phyloP scores from a whole-genome alignment of 2,797 vertebrate species.

The Adrianichthys oophorus region DNA sequence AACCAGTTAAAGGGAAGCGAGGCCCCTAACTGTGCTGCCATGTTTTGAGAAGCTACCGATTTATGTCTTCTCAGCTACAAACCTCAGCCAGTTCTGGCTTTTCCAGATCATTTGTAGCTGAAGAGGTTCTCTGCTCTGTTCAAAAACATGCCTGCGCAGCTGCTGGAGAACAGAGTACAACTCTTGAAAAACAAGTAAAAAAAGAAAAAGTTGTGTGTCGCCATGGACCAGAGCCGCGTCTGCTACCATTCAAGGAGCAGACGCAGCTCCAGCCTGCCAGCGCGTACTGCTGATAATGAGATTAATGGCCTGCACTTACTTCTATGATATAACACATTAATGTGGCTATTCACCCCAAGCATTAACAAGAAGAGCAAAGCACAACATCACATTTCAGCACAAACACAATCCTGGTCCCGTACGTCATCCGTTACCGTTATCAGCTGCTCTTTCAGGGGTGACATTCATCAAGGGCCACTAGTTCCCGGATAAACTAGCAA shows the following conservation, averaged over 20 bases:
- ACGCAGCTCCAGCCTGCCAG: conserved; percentile 37
- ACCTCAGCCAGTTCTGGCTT: conserved; percentile 32
- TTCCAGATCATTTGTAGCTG: conserved; percentile 61
- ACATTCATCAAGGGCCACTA: conserved; percentile 62
- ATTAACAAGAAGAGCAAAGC: not conserved
- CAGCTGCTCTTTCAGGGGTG: conserved; percentile 41
- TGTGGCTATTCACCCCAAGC: conserved; percentile 3
- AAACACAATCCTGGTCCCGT: conserved; percentile 14
- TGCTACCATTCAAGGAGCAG: conserved; percentile 31
- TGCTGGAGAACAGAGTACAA: conserved; percentile 60
- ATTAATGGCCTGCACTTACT: conserved; percentile 53
- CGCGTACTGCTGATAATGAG: conserved; percentile 51
- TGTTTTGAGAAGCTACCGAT: conserved; percentile 20
- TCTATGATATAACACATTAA: conserved; percentile 32
- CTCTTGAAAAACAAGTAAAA: conserved; percentile 42
- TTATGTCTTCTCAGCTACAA: conserved; percentile 10
- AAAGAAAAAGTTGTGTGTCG: conserved; percentile 38
- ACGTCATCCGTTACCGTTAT: conserved; percentile 59
- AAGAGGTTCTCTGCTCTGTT: conserved; percentile 60
- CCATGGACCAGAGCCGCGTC: conserved; percentile 20
- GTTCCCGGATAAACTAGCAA: conserved; percentile 59
- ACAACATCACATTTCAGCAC: conserved; percentile 24
- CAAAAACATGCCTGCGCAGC: conserved; percentile 54
- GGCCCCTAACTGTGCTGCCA: conserved; percentile 1
- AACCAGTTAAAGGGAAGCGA: conserved; percentile 1